Percentiles rank a stretch among this genome's conserved stretches.
Conservation (phyloP, 1,140 invertebrate species). For the Wiebesia pumilae region DNA sequence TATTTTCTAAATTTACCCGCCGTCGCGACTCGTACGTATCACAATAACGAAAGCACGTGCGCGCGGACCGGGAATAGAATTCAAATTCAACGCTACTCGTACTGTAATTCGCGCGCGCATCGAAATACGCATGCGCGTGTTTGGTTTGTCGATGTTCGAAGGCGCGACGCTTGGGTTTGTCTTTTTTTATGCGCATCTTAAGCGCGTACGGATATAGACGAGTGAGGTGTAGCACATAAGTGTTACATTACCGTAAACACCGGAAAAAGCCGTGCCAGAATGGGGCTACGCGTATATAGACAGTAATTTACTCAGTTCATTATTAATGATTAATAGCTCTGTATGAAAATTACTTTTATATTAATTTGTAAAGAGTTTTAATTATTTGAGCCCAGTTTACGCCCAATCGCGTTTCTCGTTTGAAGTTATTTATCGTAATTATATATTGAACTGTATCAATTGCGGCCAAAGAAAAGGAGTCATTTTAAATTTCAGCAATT, state of each 20-base stretch:
- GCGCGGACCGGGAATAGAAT: constrained; percentile 33
- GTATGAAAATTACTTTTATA: no score
- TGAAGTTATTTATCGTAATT: no score
- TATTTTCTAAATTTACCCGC: constrained; percentile 42
- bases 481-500: no score
- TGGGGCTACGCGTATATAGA: constrained; percentile 5
- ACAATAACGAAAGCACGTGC: constrained; percentile 21
- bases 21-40: neutral
- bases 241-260: constrained; percentile 30
- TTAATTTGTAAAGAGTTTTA: no score
- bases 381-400: no score
- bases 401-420: no score
- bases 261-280: neutral
- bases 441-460: no score
- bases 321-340: neutral
- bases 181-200: neutral
- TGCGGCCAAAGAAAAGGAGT: no score
- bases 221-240: neutral
- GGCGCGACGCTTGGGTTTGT: neutral
- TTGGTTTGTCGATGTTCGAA: neutral
- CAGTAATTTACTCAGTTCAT: neutral
- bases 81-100: neutral
- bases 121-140: constrained; percentile 1
- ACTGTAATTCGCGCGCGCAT: constrained; percentile 9
- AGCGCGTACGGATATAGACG: constrained; percentile 35